Evolutionary conservation across 2,888 invertebrate species (phyloP).

Genomic region (Thereva unica): DNA sequence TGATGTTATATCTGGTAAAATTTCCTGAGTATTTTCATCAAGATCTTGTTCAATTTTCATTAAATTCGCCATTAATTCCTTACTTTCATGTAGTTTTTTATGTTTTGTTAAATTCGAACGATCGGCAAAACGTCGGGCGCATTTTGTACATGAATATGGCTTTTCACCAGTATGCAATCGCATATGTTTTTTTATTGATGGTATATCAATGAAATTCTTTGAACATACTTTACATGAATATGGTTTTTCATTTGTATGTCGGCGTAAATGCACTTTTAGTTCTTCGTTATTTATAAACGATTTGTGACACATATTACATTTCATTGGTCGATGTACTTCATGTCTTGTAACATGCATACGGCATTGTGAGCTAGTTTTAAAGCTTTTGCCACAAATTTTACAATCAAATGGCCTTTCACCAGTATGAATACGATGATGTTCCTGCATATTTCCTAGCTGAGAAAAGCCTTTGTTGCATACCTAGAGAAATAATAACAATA

Average conservation of each 20-base stretch:
- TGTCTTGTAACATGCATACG: conserved; percentile 64
- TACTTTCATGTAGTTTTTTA: conserved; percentile 52
- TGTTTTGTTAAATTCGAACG: conserved; percentile 66
- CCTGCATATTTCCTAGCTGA: conserved; percentile 77
- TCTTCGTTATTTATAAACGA: conserved; percentile 53
- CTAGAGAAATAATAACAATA: conserved; percentile 46
- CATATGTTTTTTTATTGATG: conserved; percentile 68
- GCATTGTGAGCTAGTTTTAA: conserved; percentile 75
- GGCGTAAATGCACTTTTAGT: conserved; percentile 26
- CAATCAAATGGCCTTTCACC: conserved; percentile 80
- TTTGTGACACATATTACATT: conserved; percentile 63
- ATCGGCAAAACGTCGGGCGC: conserved; percentile 70
- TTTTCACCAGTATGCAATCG: conserved; percentile 69
- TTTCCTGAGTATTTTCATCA: too few species aligned
- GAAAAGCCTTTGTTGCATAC: conserved; percentile 75
- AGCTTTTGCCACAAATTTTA: conserved; percentile 66
- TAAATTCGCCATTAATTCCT: not conserved
- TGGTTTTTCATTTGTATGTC: conserved; percentile 39
- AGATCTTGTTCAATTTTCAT: not conserved
- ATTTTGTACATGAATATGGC: conserved; percentile 58
- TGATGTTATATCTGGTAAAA: too few species aligned
- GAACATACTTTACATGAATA: conserved; percentile 60
- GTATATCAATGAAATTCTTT: conserved; percentile 65
- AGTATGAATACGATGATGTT: conserved; percentile 76
- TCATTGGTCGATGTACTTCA: conserved; percentile 62